These are phyloP conservation scores for Drosophila mercatorum DNA, from an alignment of 2,888 invertebrate genomes.

Conservation along the genomic window DNA sequence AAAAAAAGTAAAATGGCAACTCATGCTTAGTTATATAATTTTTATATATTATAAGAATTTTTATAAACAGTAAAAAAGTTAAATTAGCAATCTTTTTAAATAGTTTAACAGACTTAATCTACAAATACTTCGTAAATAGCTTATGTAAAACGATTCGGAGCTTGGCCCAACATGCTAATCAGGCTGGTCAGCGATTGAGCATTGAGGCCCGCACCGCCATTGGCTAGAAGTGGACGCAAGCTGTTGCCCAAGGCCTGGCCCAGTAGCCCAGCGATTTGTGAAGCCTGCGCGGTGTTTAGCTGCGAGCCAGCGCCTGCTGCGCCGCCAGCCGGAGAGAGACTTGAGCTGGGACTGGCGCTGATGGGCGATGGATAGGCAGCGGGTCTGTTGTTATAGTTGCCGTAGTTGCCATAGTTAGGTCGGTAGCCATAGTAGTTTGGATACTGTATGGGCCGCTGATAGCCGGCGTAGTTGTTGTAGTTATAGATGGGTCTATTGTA, in stretches of 20 bases:
- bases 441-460: constrained; percentile 62
- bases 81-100: not conserved
- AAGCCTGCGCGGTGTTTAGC: constrained; percentile 59
- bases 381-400: constrained; percentile 33
- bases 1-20: not conserved
- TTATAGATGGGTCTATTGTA: constrained; percentile 62
- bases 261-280: constrained; percentile 74
- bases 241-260: constrained; percentile 79
- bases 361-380: constrained; percentile 1
- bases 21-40: not conserved
- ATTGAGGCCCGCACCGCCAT: constrained; percentile 50
- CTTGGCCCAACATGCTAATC: constrained; percentile 58
- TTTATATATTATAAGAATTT: not conserved
- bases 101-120: not conserved
- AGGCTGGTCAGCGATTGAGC: constrained; percentile 58
- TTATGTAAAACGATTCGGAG: not conserved
- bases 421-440: constrained; percentile 39
- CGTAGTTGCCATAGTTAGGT: constrained; percentile 42
- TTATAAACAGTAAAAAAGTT: not conserved
- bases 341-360: constrained; percentile 12
- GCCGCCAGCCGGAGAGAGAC: not conserved
- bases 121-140: not conserved
- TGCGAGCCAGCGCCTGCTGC: constrained; percentile 39
- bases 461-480: constrained; percentile 46
- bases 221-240: constrained; percentile 70